A percentile compares a stretch with the other conserved stretches of the same genome.
Conservation (phyloP, 2,797 vertebrate species). For the Chiloscyllium punctatum region DNA sequence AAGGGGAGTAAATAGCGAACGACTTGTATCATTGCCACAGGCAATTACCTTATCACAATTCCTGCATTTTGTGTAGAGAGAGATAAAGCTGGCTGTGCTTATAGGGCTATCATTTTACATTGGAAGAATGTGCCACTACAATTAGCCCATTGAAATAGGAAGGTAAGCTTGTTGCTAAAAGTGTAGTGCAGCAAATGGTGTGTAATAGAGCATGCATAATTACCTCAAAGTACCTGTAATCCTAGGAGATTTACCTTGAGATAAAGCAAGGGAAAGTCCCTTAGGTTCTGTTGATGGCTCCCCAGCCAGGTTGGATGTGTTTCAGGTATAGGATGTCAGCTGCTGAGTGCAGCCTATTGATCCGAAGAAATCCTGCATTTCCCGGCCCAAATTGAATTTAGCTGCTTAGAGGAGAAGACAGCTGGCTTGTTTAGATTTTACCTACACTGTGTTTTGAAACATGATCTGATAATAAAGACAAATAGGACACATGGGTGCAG, state of each 20-base stretch:
- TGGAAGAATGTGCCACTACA: constrained; percentile 49
- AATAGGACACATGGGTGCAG: constrained; percentile 36
- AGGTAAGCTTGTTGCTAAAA: constrained; percentile 59
- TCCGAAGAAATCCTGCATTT: constrained; percentile 56
- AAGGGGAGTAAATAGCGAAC: constrained; percentile 51
- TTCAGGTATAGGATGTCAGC: constrained; percentile 75
- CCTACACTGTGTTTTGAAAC: constrained; percentile 45
- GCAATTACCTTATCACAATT: constrained; percentile 62
- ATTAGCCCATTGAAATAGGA: constrained; percentile 59
- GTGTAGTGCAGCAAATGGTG: constrained; percentile 60
- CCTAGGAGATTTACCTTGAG: constrained; percentile 72
- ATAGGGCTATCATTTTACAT: constrained; percentile 69
- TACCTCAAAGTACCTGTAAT: constrained; percentile 93
- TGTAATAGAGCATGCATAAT: constrained; percentile 89
- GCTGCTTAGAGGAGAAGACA: constrained; percentile 53
- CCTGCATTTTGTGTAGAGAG: constrained; percentile 42
- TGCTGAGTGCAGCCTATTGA: constrained; percentile 77
- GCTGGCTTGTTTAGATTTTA: constrained; percentile 54
- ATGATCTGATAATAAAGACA: constrained; percentile 37
- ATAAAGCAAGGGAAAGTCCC: constrained; percentile 72
- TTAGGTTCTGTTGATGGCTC: constrained; percentile 66
- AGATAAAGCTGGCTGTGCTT: constrained; percentile 53
- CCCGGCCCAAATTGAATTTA: constrained; percentile 66
- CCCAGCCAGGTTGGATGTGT: constrained; percentile 63
- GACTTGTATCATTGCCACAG: constrained; percentile 57